Conservation (phyloP, 2,888 invertebrate genomes). For the Drosophila fungiperda region DNA sequence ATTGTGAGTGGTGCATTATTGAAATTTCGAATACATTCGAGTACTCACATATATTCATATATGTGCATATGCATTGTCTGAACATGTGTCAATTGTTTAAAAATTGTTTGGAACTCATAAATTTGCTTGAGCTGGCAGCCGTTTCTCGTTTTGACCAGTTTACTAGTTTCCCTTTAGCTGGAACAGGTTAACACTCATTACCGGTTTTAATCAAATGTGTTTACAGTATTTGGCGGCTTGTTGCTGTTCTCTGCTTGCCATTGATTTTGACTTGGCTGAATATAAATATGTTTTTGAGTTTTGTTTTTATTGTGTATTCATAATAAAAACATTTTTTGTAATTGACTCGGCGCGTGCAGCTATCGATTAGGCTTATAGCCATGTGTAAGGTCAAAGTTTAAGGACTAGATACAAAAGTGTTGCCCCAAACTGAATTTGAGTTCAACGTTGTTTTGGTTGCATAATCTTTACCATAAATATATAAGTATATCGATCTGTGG, state of each 20-base stretch:
- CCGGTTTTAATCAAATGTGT: slow-evolving; percentile 40
- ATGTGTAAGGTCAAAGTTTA: slow-evolving; percentile 29
- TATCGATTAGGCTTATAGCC: slow-evolving; percentile 44
- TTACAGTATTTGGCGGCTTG: slow-evolving; percentile 6
- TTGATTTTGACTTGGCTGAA: slow-evolving; percentile 59
- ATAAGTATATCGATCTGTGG: slow-evolving; percentile 23
- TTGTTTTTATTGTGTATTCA: slow-evolving; percentile 9
- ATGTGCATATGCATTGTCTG: slow-evolving; percentile 11
- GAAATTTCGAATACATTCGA: slow-evolving; percentile 28
- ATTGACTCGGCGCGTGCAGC: slow-evolving; percentile 28
- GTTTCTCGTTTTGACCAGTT: slow-evolving; percentile 52
- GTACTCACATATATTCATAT: background rate
- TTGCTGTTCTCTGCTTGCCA: slow-evolving; percentile 33
- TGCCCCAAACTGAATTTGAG: slow-evolving; percentile 6
- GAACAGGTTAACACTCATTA: slow-evolving; percentile 54
- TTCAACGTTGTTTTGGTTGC: slow-evolving; percentile 10
- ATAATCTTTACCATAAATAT: slow-evolving; percentile 5
- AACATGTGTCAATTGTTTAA: slow-evolving; percentile 36
- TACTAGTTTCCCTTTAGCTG: slow-evolving; percentile 9
- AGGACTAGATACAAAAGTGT: slow-evolving; percentile 1
- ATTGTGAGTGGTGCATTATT: slow-evolving; percentile 15
- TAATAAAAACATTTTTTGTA: slow-evolving; percentile 2
- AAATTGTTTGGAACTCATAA: slow-evolving; percentile 35
- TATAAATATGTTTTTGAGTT: slow-evolving; percentile 25
- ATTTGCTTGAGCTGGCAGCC: slow-evolving; percentile 42